Percentiles rank a stretch among this genome's conserved stretches.
These are phyloP conservation scores for Ceratotherium simum DNA, from an alignment of 2,113 vertebrate genomes.

Conservation along the genomic window DNA sequence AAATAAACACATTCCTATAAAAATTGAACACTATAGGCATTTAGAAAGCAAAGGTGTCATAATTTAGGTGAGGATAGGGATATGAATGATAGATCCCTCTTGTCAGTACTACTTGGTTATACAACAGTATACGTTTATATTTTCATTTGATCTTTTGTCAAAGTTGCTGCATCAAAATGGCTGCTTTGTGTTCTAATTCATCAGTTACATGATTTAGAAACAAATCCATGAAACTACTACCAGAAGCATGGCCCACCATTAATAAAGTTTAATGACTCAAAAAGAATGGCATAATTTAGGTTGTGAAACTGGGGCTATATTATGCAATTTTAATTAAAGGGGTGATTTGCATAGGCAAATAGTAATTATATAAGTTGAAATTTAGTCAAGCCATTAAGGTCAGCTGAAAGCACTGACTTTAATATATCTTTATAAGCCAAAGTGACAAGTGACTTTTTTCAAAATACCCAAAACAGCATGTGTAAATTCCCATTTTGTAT, in stretches of 20 bases:
- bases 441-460: neutral
- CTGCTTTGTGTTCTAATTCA: neutral
- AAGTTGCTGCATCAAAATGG: neutral
- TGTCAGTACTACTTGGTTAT: neutral
- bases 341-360: conserved; percentile 29
- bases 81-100: neutral
- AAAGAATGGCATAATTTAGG: neutral
- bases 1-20: neutral
- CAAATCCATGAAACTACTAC: neutral
- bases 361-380: conserved; percentile 31
- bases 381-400: neutral
- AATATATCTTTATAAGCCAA: neutral
- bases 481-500: neutral
- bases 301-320: neutral
- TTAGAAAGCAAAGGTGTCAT: neutral
- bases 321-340: conserved; percentile 19
- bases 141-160: neutral
- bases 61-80: neutral
- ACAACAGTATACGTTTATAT: neutral
- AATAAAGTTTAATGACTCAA: conserved; percentile 41
- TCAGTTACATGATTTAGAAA: neutral
- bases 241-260: neutral
- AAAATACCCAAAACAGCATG: neutral
- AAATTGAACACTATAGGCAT: neutral
- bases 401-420: neutral